Base-by-base conservation (phyloP, 2,888 invertebrate genomes). In the Dyspetes luteomarginatus region DNA sequence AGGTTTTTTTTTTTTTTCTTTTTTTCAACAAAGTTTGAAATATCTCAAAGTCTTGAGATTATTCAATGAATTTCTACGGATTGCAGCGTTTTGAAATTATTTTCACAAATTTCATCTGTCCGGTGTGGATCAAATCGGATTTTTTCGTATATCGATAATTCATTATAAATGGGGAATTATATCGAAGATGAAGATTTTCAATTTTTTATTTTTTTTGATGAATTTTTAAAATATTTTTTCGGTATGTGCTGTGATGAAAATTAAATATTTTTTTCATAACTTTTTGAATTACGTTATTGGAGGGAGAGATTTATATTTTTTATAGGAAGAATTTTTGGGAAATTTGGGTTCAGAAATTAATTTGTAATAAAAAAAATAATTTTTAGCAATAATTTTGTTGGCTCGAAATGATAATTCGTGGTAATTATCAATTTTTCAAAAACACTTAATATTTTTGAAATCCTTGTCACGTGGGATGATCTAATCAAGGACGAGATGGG, bases 21-120 rank as follows among this genome's bases (percentile, higher is more conserved):
- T 36, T 9, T 36, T 77, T 65, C 48, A 7, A 28, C 7, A 64
- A 81, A 81, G 80, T 77, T 79, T 79, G 62, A 84, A 84, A 85
- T 79, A 82, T 86, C 79, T 55, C 36, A 12, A 36, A 36, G n/a
- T n/a, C n/a, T n/a, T n/a, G n/a, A n/a, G n/a, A n/a, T n/a, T n/a
- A n/a, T n/a, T 36, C 9, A 2, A 7, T 12, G 36, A 36, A 12
- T 36, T 36, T 36, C 2, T 36, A 36, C 36, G 9, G 12, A 36
- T 12, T 12, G 36, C 36, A 12, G 12, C 36, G 36, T 12, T 12
- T 36, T 9, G 36, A 7, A 36, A 36, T 36, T 36, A 12, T 36
- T 7, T 36, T 36, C 7, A 12, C 12, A 36, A 12, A 12, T 36
- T 36, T 36, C 1, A 36, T 12, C 12, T 9, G 5, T 9, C 7